These are phyloP conservation scores for Oceanodroma tethys DNA, from an alignment of 2,113 vertebrate genomes.

Conservation along the genomic window DNA sequence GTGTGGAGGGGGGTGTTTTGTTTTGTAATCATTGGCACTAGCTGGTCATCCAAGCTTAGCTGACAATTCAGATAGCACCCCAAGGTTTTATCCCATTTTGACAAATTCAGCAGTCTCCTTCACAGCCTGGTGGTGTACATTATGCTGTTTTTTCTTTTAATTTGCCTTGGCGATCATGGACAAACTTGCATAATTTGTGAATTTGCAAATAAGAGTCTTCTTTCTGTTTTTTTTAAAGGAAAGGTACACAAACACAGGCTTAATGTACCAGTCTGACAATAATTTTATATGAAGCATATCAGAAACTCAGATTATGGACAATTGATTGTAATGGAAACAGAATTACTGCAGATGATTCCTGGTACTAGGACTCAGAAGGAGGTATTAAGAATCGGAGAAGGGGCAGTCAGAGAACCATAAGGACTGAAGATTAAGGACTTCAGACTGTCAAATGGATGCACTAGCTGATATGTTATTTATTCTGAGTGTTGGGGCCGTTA, in stretches of 20 bases:
- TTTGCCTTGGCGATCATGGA: neutral
- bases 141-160: neutral
- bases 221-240: neutral
- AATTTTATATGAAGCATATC: neutral
- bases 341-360: constrained; percentile 2
- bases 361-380: neutral
- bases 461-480: neutral
- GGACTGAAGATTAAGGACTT: neutral
- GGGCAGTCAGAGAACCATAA: neutral
- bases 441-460: neutral
- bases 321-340: neutral
- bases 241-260: neutral
- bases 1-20: neutral
- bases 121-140: neutral
- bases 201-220: neutral
- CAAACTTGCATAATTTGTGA: neutral
- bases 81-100: neutral
- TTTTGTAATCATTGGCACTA: neutral
- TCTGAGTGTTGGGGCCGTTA: neutral
- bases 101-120: neutral
- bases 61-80: neutral
- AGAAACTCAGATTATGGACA: neutral
- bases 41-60: neutral
- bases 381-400: neutral
- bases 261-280: neutral